These are phyloP conservation scores for Carollia perspicillata DNA, from an alignment of 2,113 vertebrate species.

Conservation along the genomic window DNA sequence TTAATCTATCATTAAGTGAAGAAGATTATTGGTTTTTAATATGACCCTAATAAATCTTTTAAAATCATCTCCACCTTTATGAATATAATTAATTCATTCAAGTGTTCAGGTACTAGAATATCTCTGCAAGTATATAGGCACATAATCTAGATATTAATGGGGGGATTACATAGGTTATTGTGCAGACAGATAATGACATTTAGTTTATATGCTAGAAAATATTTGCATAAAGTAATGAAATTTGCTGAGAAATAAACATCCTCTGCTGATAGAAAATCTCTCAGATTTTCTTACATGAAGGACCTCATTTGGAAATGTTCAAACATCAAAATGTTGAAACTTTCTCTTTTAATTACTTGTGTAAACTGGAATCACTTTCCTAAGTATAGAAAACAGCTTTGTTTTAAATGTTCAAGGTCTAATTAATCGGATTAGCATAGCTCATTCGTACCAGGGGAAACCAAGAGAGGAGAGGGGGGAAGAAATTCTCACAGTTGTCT, in stretches of 20 bases:
- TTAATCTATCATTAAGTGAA: not conserved
- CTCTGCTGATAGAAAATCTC: not conserved
- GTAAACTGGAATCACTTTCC: not conserved
- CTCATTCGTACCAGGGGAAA: not conserved
- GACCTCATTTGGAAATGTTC: not conserved
- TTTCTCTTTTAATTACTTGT: conserved; percentile 27
- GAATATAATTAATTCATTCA: not conserved
- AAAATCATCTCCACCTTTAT: not conserved
- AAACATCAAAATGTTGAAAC: not conserved
- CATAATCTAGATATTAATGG: not conserved
- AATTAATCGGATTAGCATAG: not conserved
- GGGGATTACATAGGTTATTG: not conserved
- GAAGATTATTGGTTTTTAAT: conserved; percentile 5
- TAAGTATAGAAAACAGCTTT: not conserved
- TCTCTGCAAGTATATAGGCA: not conserved
- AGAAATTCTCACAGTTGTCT: conserved; percentile 28
- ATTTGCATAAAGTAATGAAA: conserved; percentile 8
- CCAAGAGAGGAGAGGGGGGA: not conserved
- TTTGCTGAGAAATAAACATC: conserved; percentile 7
- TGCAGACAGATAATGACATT: not conserved
- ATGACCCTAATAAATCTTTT: not conserved
- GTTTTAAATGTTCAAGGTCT: not conserved
- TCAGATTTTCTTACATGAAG: not conserved
- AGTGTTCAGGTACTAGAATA: not conserved
- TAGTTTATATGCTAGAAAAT: not conserved